Conservation (phyloP, 2,113 vertebrate species). For the Otolemur garnettii region DNA sequence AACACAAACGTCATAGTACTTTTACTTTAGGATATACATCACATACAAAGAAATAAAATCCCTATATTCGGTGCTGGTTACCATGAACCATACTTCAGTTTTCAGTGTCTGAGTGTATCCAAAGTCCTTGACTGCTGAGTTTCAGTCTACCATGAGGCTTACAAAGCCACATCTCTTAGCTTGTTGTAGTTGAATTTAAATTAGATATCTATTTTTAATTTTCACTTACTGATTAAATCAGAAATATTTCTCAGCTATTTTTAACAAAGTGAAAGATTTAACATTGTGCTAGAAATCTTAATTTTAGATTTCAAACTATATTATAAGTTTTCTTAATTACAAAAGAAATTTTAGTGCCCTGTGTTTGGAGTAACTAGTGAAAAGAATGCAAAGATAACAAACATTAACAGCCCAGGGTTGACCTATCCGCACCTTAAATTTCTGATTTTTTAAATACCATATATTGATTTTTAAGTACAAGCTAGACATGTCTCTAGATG, state of each 20-base stretch:
- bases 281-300: conserved; percentile 9
- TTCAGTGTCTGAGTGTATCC: background rate
- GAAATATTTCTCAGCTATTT: conserved; percentile 23
- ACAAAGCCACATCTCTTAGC: conserved; percentile 36
- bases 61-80: conserved; percentile 1
- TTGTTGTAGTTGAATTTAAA: conserved; percentile 51
- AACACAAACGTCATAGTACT: background rate
- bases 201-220: background rate
- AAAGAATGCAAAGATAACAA: conserved; percentile 14
- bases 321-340: background rate
- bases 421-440: background rate
- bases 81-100: background rate
- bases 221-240: conserved; percentile 7
- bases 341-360: conserved; percentile 23
- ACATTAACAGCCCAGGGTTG: conserved; percentile 6
- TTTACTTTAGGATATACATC: background rate
- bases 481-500: background rate
- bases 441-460: background rate
- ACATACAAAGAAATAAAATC: conserved; percentile 19
- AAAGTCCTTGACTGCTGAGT: conserved; percentile 4
- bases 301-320: conserved; percentile 29
- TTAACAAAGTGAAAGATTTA: conserved; percentile 29
- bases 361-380: conserved; percentile 8
- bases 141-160: background rate
- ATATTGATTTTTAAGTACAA: background rate